phyloP scores from a whole-genome alignment of 2,888 invertebrate species.

The Furcula furcula region DNA sequence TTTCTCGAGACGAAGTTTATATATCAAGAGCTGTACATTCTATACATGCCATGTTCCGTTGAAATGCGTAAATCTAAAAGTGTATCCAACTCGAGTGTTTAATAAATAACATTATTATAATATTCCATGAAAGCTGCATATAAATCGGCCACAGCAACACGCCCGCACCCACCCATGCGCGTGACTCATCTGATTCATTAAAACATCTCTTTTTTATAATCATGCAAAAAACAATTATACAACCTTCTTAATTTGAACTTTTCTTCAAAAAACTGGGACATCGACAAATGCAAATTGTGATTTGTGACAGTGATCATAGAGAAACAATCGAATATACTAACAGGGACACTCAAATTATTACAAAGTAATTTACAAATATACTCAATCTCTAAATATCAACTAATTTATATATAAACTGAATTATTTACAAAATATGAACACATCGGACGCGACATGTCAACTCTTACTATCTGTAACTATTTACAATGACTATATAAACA shows the following conservation, averaged over 20 bases:
- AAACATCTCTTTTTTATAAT: slow-evolving; percentile 50
- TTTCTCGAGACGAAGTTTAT: too few species aligned
- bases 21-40: too few species aligned
- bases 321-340: slow-evolving; percentile 67
- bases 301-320: slow-evolving; percentile 76
- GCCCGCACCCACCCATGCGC: slow-evolving; percentile 60
- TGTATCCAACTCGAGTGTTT: slow-evolving; percentile 5
- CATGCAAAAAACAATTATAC: slow-evolving; percentile 64
- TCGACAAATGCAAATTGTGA: slow-evolving; percentile 73
- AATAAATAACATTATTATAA: slow-evolving; percentile 13
- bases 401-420: slow-evolving; percentile 68
- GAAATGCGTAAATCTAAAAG: too few species aligned
- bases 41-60: too few species aligned
- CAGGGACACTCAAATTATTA: slow-evolving; percentile 74
- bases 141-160: slow-evolving; percentile 42
- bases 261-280: slow-evolving; percentile 52
- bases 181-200: slow-evolving; percentile 55
- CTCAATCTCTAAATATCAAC: slow-evolving; percentile 70
- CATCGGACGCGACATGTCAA: slow-evolving; percentile 59
- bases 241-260: slow-evolving; percentile 66
- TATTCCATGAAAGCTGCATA: slow-evolving; percentile 22
- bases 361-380: slow-evolving; percentile 77
- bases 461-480: slow-evolving; percentile 73
- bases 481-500: slow-evolving; percentile 79
- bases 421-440: slow-evolving; percentile 77